Evolutionary conservation across 2,113 vertebrate species (phyloP).

Genomic region (Pantherophis guttatus): DNA sequence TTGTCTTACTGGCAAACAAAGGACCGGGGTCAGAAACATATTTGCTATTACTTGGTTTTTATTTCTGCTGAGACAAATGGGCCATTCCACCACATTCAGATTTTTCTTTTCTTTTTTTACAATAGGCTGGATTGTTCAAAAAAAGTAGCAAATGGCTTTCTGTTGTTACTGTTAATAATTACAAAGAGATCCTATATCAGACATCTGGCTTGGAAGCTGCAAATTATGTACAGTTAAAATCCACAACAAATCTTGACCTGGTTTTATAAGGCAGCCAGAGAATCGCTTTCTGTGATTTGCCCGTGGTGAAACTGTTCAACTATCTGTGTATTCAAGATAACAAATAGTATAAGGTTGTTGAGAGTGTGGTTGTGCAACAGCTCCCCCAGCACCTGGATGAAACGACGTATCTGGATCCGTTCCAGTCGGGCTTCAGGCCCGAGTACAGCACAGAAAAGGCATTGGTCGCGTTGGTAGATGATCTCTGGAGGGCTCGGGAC

Average conservation of each 20-base stretch:
- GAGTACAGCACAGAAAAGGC: too few relatives aligned
- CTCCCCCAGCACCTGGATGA: too few relatives aligned
- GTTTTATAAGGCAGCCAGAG: background rate
- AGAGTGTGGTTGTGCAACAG: too few relatives aligned
- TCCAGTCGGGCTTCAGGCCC: too few relatives aligned
- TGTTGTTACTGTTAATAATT: constrained; percentile 23
- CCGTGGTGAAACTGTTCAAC: constrained; percentile 14
- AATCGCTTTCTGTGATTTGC: constrained; percentile 1
- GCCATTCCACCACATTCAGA: background rate
- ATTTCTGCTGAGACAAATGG: background rate
- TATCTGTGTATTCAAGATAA: constrained; percentile 11
- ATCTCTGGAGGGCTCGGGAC: too few relatives aligned
- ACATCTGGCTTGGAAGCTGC: background rate
- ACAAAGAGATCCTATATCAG: constrained; percentile 8
- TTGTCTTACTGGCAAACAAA: background rate
- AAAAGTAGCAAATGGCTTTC: constrained; percentile 1
- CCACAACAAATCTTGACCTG: background rate
- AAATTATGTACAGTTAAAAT: background rate
- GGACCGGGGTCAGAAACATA: background rate
- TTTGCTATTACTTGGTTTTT: background rate
- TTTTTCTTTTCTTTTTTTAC: background rate
- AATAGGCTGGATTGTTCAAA: constrained; percentile 11
- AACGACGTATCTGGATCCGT: too few relatives aligned
- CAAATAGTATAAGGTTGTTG: background rate
- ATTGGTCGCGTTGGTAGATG: too few relatives aligned